Conservation (phyloP, 2,113 vertebrate species). For the Symphodus melops region DNA sequence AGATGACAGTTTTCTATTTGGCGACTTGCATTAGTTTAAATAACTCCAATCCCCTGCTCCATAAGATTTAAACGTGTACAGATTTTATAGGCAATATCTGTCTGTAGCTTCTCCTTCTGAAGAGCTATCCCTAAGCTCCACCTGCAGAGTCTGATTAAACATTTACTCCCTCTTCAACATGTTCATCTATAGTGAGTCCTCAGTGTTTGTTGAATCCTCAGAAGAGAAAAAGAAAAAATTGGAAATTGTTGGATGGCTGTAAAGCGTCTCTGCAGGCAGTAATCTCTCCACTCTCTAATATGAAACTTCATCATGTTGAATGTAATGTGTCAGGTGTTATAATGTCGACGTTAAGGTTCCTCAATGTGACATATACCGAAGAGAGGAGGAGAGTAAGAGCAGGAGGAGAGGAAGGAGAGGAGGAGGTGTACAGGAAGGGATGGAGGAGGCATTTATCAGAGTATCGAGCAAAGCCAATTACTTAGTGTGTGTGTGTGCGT, state of each 20-base stretch:
- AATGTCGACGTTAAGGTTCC: background rate
- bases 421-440: background rate
- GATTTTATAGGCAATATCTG: no score
- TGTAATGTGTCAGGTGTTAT: background rate
- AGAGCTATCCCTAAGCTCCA: no score
- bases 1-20: no score
- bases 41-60: no score
- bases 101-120: no score
- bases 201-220: no score
- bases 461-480: constrained; percentile 57
- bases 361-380: background rate
- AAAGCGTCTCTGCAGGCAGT: constrained; percentile 6
- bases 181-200: no score
- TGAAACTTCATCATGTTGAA: background rate
- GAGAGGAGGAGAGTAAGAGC: background rate
- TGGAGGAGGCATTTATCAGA: constrained; percentile 39
- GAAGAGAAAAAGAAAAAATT: background rate
- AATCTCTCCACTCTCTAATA: background rate
- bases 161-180: no score
- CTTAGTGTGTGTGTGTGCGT: constrained; percentile 36
- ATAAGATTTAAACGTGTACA: no score
- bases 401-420: no score
- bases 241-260: constrained; percentile 11
- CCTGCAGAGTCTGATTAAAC: no score
- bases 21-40: no score